A percentile compares a stretch with the other conserved stretches of the same genome.
Conservation (phyloP, 1,140 invertebrate genomes). For the Lepidurus couesii region DNA sequence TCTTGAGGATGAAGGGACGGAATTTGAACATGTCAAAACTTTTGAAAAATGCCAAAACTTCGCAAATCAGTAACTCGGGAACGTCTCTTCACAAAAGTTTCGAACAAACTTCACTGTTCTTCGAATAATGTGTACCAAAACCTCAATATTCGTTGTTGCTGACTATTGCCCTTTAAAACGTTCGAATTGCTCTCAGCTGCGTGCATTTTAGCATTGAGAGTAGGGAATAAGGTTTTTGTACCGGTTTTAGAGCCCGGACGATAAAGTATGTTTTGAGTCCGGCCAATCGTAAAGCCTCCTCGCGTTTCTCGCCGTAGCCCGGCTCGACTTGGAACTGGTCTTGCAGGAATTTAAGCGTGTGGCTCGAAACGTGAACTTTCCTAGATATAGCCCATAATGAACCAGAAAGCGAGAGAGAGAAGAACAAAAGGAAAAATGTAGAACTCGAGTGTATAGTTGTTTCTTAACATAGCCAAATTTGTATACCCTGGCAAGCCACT, state of each 20-base stretch:
- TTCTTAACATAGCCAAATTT: neutral
- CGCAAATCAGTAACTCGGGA: too few species aligned
- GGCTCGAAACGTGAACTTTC: constrained; percentile 90
- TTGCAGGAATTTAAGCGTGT: constrained; percentile 80
- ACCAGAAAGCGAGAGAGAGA: neutral
- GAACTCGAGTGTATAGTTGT: too few species aligned
- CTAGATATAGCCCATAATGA: constrained; percentile 49
- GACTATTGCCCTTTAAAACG: too few species aligned
- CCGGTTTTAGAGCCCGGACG: constrained; percentile 72
- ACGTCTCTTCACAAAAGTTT: too few species aligned
- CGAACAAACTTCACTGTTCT: too few species aligned
- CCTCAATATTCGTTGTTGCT: too few species aligned
- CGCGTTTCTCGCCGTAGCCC: constrained; percentile 78
- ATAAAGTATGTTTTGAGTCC: constrained; percentile 89
- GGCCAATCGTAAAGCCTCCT: constrained; percentile 78
- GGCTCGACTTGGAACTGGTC: constrained; percentile 92
- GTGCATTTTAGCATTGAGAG: too few species aligned
- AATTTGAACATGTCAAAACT: too few species aligned
- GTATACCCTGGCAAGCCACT: constrained; percentile 89
- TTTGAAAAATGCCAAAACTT: too few species aligned
- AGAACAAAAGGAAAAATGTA: neutral
- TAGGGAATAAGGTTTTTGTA: constrained; percentile 38
- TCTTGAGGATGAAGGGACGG: too few species aligned
- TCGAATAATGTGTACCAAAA: too few species aligned
- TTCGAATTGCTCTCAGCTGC: too few species aligned